These are phyloP conservation scores for Drosophila acutilabella DNA, from an alignment of 2,888 invertebrate genomes.

Conservation along the genomic window DNA sequence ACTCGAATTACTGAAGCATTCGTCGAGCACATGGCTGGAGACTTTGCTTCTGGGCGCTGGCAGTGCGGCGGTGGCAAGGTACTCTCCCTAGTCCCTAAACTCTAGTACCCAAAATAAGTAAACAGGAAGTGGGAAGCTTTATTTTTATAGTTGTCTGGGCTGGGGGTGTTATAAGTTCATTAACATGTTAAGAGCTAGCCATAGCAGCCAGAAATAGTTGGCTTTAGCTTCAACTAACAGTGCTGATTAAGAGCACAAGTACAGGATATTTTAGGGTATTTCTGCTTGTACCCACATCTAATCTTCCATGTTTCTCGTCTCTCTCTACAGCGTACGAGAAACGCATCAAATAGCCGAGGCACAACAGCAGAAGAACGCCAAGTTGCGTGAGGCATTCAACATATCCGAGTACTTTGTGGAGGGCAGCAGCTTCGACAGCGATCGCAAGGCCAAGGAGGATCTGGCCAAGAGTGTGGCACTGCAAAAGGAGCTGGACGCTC, in stretches of 20 bases:
- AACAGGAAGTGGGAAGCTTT: too few relatives aligned
- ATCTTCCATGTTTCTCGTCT: neutral
- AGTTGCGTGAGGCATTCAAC: conserved; percentile 96
- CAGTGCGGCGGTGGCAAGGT: conserved; percentile 62
- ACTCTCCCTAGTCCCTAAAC: conserved; percentile 2
- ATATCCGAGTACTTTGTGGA: conserved; percentile 97
- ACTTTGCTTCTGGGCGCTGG: conserved; percentile 66
- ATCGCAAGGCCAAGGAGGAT: conserved; percentile 87
- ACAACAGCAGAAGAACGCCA: conserved; percentile 97
- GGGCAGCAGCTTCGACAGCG: conserved; percentile 95
- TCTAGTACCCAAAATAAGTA: too few relatives aligned
- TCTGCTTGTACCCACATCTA: neutral
- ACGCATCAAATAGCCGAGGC: conserved; percentile 98
- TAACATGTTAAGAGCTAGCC: too few relatives aligned
- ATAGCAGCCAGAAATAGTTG: too few relatives aligned
- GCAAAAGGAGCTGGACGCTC: conserved; percentile 85
- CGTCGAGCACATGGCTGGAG: conserved; percentile 63
- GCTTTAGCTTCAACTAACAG: too few relatives aligned
- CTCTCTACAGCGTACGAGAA: conserved; percentile 91
- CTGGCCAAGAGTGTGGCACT: conserved; percentile 85
- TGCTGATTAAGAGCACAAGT: too few relatives aligned
- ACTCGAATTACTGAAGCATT: conserved; percentile 70
- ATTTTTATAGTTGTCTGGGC: too few relatives aligned
- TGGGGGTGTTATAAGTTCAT: too few relatives aligned
- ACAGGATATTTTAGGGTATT: neutral